A percentile compares a stretch with the other conserved stretches of the same genome.
Evolutionary conservation across 2,113 vertebrate genomes (phyloP).

Genomic region (Oreochromis aureus): DNA sequence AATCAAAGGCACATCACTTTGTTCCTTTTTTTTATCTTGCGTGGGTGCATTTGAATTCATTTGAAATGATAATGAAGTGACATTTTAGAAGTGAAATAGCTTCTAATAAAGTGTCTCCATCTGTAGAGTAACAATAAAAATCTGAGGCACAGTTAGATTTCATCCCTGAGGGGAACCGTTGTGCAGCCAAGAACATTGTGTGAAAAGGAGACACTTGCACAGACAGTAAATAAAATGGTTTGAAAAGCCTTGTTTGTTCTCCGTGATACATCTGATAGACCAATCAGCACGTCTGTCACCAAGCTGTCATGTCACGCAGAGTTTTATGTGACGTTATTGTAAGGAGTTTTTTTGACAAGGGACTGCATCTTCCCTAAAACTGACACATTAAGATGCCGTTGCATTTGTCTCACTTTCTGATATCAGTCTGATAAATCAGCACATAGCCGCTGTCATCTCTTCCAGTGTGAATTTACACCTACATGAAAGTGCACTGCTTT

Average conservation of each 20-base stretch:
- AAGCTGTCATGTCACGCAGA: not conserved
- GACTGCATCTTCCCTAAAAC: not conserved
- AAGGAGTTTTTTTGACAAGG: not conserved
- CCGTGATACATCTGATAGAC: not conserved
- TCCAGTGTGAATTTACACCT: not conserved
- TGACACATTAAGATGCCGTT: not conserved
- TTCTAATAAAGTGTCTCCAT: constrained; percentile 40
- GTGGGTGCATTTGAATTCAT: constrained; percentile 13
- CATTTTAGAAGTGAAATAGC: constrained; percentile 18
- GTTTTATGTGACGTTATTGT: not conserved
- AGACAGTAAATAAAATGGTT: constrained; percentile 38
- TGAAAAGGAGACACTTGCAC: constrained; percentile 31
- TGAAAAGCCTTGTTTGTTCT: constrained; percentile 24
- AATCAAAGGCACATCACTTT: not conserved
- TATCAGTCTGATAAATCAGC: not conserved
- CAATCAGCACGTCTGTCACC: not conserved
- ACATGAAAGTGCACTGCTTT: not conserved
- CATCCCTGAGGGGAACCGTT: constrained; percentile 12
- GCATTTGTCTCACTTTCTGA: not conserved
- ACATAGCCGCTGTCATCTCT: not conserved
- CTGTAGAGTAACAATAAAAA: constrained; percentile 49
- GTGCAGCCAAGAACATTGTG: constrained; percentile 29
- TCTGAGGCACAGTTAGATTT: constrained; percentile 1
- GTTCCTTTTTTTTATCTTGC: not conserved
- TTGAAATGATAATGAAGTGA: constrained; percentile 34